These are phyloP conservation scores for Papilio polytes DNA, from an alignment of 1,140 invertebrate genomes.

Conservation along the genomic window DNA sequence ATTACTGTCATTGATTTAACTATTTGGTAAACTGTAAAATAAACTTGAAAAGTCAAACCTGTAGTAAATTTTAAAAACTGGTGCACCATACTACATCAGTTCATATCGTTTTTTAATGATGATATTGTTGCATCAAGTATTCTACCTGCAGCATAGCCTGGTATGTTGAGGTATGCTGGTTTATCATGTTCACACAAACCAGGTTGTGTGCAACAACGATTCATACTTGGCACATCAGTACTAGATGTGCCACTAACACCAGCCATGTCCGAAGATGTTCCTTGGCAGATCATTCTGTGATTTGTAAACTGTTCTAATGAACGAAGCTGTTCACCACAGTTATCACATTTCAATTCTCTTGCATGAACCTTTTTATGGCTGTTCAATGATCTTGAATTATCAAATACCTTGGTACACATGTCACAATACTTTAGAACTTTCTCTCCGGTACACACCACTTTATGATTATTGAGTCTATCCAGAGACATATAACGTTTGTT, in stretches of 20 bases:
- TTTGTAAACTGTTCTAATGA: slow-evolving; percentile 82
- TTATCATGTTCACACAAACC: slow-evolving; percentile 83
- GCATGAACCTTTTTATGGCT: slow-evolving; percentile 84
- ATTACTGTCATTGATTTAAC: slow-evolving; percentile 76
- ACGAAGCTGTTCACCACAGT: slow-evolving; percentile 81
- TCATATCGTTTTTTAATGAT: slow-evolving; percentile 81
- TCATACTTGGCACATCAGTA: slow-evolving; percentile 51
- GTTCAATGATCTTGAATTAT: slow-evolving; percentile 83
- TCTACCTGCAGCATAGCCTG: slow-evolving; percentile 74
- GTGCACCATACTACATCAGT: slow-evolving; percentile 68
- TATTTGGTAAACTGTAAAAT: slow-evolving; percentile 80
- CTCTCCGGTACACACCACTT: slow-evolving; percentile 82
- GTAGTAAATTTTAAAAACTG: slow-evolving; percentile 54
- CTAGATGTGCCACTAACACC: slow-evolving; percentile 56
- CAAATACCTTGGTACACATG: slow-evolving; percentile 84
- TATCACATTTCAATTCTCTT: slow-evolving; percentile 82
- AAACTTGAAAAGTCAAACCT: slow-evolving; percentile 67
- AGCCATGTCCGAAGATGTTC: slow-evolving; percentile 57
- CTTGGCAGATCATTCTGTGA: slow-evolving; percentile 78
- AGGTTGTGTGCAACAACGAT: slow-evolving; percentile 78
- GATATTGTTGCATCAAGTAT: slow-evolving; percentile 79
- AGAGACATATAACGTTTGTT: slow-evolving; percentile 83
- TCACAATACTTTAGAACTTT: slow-evolving; percentile 82
- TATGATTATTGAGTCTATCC: slow-evolving; percentile 82
- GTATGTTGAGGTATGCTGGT: slow-evolving; percentile 82